A percentile compares a stretch with the other conserved stretches of the same genome.
phyloP scores from a whole-genome alignment of 1,140 invertebrate species.

The Chrysopa pallens region DNA sequence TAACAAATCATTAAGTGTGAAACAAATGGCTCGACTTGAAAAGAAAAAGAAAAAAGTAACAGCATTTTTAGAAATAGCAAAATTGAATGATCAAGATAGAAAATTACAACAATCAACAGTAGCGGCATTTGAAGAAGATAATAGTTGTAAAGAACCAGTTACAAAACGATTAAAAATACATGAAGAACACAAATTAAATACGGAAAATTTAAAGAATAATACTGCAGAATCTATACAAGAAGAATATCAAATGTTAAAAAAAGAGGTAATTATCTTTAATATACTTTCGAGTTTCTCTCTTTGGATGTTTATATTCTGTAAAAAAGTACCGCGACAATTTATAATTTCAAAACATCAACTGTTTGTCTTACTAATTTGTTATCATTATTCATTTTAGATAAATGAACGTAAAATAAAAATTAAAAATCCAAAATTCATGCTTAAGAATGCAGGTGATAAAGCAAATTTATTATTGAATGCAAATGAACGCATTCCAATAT shows the following conservation, averaged over 20 bases:
- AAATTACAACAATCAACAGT: slow-evolving; percentile 6
- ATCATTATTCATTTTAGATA: slow-evolving; percentile 29
- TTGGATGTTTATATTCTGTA: no score
- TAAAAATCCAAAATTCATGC: slow-evolving; percentile 30
- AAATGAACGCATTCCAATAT: slow-evolving; percentile 49
- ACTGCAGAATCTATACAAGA: slow-evolving; percentile 3
- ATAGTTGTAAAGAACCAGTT: slow-evolving; percentile 12
- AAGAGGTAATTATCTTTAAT: slow-evolving; percentile 1
- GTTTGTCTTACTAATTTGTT: no score
- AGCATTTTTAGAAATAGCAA: slow-evolving; percentile 36
- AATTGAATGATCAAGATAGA: slow-evolving; percentile 37
- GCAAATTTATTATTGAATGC: slow-evolving; percentile 31
- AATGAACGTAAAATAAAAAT: slow-evolving; percentile 32
- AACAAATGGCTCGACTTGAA: slow-evolving; percentile 31
- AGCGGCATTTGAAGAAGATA: slow-evolving; percentile 1
- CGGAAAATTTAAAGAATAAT: slow-evolving; percentile 9
- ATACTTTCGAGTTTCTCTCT: no score
- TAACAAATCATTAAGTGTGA: slow-evolving; percentile 5
- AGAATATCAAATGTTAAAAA: not conserved
- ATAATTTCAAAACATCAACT: no score
- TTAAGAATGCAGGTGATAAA: slow-evolving; percentile 38
- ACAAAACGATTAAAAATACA: slow-evolving; percentile 15
- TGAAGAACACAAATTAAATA: slow-evolving; percentile 2
- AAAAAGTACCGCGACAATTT: no score
- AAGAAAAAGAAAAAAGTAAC: slow-evolving; percentile 43